phyloP scores from a whole-genome alignment of 2,797 vertebrate genomes.

The Poeciliopsis paucimaculata region DNA sequence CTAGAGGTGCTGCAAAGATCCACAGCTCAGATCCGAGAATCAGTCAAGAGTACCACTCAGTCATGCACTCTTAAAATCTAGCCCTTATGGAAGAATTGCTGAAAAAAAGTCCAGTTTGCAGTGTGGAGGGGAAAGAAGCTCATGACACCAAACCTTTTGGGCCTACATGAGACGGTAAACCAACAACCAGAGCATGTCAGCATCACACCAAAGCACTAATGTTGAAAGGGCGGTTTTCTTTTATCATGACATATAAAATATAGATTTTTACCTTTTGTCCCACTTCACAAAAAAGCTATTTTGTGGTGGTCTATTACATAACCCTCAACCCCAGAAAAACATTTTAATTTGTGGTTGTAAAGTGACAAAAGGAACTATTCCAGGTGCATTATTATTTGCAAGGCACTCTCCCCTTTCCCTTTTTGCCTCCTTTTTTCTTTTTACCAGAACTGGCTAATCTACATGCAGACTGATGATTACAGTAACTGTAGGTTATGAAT shows the following conservation, averaged over 20 bases:
- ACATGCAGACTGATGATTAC: neutral
- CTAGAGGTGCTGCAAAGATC: neutral
- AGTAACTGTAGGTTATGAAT: neutral
- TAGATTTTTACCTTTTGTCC: neutral
- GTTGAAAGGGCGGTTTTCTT: neutral
- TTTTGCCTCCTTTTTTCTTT: neutral
- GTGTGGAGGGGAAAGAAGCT: neutral
- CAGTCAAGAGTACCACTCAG: neutral
- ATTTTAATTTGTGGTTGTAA: neutral
- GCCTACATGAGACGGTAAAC: neutral
- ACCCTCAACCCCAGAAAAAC: no score
- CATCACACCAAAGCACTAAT: neutral
- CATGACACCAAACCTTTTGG: neutral
- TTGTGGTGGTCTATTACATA: neutral
- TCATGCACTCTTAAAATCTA: neutral
- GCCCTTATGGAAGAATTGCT: neutral
- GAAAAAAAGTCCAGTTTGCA: neutral
- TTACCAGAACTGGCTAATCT: neutral
- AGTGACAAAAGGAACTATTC: neutral
- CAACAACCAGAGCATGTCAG: neutral
- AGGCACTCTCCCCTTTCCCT: neutral
- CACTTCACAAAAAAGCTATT: neutral
- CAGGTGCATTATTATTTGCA: neutral
- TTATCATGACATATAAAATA: neutral
- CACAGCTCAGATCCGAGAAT: neutral